Conservation (phyloP, 2,797 vertebrate genomes). For the Pseudomugil tenellus region DNA sequence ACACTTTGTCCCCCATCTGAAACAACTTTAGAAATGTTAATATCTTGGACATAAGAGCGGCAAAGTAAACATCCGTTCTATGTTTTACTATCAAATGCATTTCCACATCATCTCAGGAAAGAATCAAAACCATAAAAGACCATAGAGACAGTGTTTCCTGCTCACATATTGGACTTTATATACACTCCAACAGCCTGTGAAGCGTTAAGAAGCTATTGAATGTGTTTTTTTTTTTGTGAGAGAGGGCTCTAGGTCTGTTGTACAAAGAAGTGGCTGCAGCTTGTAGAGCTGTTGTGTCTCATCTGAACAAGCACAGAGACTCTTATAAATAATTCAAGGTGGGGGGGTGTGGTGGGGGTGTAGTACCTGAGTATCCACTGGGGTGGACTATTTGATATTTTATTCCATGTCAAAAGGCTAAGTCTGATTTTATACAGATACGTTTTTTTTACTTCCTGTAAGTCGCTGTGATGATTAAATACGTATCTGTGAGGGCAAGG, state of each 20-base stretch:
- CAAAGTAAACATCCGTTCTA: neutral
- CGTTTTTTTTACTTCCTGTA: slow-evolving; percentile 39
- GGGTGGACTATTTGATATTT: slow-evolving; percentile 79
- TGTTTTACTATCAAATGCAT: neutral
- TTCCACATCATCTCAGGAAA: neutral
- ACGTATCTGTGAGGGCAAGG: slow-evolving; percentile 47
- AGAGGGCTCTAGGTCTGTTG: slow-evolving; percentile 36
- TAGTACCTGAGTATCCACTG: slow-evolving; percentile 65
- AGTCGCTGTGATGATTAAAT: slow-evolving; percentile 48
- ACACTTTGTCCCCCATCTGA: too few species aligned
- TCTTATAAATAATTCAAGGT: slow-evolving; percentile 83
- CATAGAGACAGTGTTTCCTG: neutral
- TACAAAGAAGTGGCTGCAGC: slow-evolving; percentile 56
- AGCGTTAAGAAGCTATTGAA: slow-evolving; percentile 12
- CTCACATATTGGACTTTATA: neutral
- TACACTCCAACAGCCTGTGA: slow-evolving; percentile 7
- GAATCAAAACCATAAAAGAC: neutral
- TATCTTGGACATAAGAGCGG: too few species aligned
- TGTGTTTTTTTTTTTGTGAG: slow-evolving; percentile 15
- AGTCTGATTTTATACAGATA: slow-evolving; percentile 73
- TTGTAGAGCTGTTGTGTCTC: slow-evolving; percentile 69
- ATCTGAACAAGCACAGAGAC: slow-evolving; percentile 72
- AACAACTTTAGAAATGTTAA: too few species aligned
- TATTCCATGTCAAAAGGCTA: slow-evolving; percentile 82
- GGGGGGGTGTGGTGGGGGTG: slow-evolving; percentile 51